Base-by-base conservation (phyloP, 2,888 invertebrate genomes). In the Teleiodes luculella region DNA sequence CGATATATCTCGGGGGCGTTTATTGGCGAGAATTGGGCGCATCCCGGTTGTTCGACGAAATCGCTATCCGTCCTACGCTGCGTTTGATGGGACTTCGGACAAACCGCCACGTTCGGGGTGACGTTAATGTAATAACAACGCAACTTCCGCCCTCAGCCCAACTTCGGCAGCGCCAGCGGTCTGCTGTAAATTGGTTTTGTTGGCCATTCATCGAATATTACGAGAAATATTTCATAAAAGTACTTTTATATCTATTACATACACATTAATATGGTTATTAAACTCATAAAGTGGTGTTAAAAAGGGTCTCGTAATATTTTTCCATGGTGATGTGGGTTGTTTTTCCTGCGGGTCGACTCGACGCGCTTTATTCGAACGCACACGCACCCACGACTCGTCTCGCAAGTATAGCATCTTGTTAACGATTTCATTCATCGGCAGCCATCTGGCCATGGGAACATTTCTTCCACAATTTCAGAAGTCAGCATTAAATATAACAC, bases 21-120 rank as follows among this genome's bases (percentile, higher is more conserved):
- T 86, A 88, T 86, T 88, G 84, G 81, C 80, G 83, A 81, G 85
- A 88, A 88, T 88, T 88, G 86, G 86, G 86, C 85, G 86, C 87
- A 86, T 88, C 88, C 88, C 88, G 88, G 86, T 79, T 83, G 83
- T 82, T 80, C 78, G 76, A 76, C 80, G 77, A 81, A 86, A 85
- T 85, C 83, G 83, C 85, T 86, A 83, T 84, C 81, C 83, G 76
- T 83, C 83, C 83, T 84, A 81, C 78, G 70, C 70, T 77, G 75
- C 30, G 41, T 80, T 80, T 76, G 80, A 82, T 82, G 80, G 78
- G 77, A 80, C 70, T 74, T 80, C 71, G 73, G 76, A 74, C 78
- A 75, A 73, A 70, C 71, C 76, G 70, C 71, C 76, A 70, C 72
- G 70, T 67, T 71, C 75, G 71, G 76, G 69, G 70, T 69, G 72